These are phyloP conservation scores for Eueides isabella DNA, from an alignment of 1,140 invertebrate genomes.

Conservation along the genomic window DNA sequence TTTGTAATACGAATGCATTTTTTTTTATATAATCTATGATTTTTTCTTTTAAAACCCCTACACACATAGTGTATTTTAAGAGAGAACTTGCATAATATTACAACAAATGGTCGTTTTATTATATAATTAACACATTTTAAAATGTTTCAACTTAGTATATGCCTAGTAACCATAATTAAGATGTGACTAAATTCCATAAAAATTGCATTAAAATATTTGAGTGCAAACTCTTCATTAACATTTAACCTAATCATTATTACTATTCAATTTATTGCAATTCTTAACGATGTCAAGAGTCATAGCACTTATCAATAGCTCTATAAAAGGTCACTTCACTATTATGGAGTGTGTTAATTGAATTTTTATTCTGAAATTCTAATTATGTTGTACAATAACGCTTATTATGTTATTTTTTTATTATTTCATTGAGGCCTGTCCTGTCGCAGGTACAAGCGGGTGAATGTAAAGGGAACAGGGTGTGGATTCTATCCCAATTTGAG, in stretches of 20 bases:
- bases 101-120: too few species aligned
- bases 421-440: too few species aligned
- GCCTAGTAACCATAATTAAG: neutral
- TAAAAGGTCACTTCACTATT: neutral
- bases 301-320: neutral
- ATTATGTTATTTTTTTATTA: too few species aligned
- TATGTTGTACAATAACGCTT: neutral
- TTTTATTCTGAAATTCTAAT: conserved; percentile 1
- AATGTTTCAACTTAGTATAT: neutral
- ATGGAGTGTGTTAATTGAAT: conserved; percentile 1
- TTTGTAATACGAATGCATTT: neutral
- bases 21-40: neutral
- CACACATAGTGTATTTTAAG: too few species aligned
- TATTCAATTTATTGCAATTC: conserved; percentile 1
- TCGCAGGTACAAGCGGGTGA: too few species aligned
- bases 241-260: neutral
- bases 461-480: too few species aligned
- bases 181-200: neutral
- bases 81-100: too few species aligned
- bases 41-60: too few species aligned
- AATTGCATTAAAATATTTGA: neutral
- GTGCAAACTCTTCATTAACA: neutral
- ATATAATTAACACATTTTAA: too few species aligned
- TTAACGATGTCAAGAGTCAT: conserved; percentile 6
- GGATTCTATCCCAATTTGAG: too few species aligned